Evolutionary conservation across 2,888 invertebrate genomes (phyloP), one percentile per base, ranked within the genome.

Genomic region (Philonicus albiceps): DNA sequence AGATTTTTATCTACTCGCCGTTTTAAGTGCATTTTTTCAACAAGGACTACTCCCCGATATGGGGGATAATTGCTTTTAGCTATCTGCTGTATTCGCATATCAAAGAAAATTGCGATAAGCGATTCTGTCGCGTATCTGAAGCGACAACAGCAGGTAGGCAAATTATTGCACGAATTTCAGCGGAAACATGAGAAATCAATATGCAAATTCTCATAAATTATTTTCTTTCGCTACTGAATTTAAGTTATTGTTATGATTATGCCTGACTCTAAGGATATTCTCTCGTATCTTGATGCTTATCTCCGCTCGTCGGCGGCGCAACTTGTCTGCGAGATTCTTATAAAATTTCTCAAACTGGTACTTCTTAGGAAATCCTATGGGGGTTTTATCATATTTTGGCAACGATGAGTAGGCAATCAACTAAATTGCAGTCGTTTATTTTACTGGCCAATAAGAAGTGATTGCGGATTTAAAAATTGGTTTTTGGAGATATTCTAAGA

Each of bases 1-100:
- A 80, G 80, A 80, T 80, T 80, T 80, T 80, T 80, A 80, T 80
- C 80, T 49, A 27, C 30, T 64, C 64, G 64, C 27, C 64, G 19
- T 0, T 64, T 64, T 64, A 64, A 64, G 64, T 64, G 64, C 64
- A 64, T 64, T 64, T 64, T 64, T 27, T 64, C 13, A 22, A 3
- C 64, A 22, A 27, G 64, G 19, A 22, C 64, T 64, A 27, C 64
- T 11, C 19, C 11, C 64, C 64, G 13, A 64, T 22, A 22, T 19
- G 64, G 22, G 64, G 64, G 11, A 49, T 80, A 80, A 80, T 80
- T 80, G 80, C 80, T 53, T 80, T 80, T 31, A 49, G 53, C 22
- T 80, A 80, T 80, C 53, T 31, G 30, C 34, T 64, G 11, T 1
- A 53, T 80, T 22, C 34, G 76, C 22, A 19, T 22, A 22, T 76